Percentiles rank a stretch among this genome's conserved stretches.
Conservation (phyloP, 2,113 vertebrate species). For the Casuarius casuarius region DNA sequence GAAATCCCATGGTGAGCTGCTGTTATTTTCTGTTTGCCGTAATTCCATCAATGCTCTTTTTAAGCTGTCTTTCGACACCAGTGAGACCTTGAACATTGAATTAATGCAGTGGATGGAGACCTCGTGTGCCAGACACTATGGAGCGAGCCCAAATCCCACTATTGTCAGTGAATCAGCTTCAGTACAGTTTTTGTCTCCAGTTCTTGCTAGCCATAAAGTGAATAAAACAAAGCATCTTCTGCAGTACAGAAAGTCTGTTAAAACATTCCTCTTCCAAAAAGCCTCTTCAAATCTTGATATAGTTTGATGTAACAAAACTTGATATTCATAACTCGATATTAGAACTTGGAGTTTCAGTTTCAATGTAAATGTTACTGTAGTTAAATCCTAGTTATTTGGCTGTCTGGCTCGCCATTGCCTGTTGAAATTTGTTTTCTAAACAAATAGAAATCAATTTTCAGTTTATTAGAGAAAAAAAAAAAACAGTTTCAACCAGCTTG, state of each 20-base stretch:
- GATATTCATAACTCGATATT: background rate
- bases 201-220: background rate
- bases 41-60: slow-evolving; percentile 26
- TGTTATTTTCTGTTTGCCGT: slow-evolving; percentile 23
- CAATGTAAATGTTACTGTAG: background rate
- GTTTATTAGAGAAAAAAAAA: slow-evolving; percentile 20
- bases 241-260: background rate
- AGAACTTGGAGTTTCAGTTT: background rate
- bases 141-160: background rate
- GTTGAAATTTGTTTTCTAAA: slow-evolving; percentile 28
- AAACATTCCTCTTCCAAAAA: background rate
- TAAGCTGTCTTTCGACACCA: background rate
- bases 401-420: background rate
- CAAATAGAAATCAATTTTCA: slow-evolving; percentile 22
- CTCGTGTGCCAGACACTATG: background rate
- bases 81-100: background rate
- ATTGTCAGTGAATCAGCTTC: background rate
- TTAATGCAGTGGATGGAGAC: background rate
- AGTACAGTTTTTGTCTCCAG: background rate
- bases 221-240: background rate
- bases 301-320: no score
- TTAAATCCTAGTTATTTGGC: background rate
- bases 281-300: background rate
- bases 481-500: background rate
- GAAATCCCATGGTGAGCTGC: background rate